phyloP scores from a whole-genome alignment of 2,888 invertebrate species.

The Heliconius aoede region DNA sequence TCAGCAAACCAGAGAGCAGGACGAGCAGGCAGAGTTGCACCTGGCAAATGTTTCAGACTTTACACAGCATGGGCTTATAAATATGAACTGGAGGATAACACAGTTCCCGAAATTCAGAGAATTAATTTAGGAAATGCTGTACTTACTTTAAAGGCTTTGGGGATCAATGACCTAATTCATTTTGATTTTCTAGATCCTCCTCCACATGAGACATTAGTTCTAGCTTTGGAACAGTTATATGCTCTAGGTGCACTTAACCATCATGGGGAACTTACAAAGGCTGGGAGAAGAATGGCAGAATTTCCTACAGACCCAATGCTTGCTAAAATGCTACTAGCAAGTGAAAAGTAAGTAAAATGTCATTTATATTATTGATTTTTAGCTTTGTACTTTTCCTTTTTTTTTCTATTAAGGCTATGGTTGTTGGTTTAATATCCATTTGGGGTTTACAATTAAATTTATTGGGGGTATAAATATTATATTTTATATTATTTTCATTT shows the following conservation, averaged over 20 bases:
- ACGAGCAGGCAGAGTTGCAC: conserved; percentile 96
- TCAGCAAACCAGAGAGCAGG: conserved; percentile 99
- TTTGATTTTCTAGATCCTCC: conserved; percentile 99
- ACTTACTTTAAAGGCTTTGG: conserved; percentile 96
- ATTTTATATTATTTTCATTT: too few species aligned
- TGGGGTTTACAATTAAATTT: too few species aligned
- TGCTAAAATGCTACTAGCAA: conserved; percentile 98
- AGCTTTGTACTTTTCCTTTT: neutral
- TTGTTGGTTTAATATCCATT: too few species aligned
- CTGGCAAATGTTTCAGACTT: conserved; percentile 98
- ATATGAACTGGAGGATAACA: conserved; percentile 98
- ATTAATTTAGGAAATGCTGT: conserved; percentile 99
- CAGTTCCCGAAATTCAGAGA: conserved; percentile 98
- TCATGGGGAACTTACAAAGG: conserved; percentile 97
- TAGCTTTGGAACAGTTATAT: conserved; percentile 98
- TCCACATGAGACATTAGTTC: conserved; percentile 94
- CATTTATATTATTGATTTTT: neutral
- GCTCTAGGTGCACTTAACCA: conserved; percentile 99
- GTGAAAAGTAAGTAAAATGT: conserved; percentile 90
- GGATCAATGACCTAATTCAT: conserved; percentile 98
- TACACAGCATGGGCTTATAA: conserved; percentile 99
- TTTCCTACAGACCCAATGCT: conserved; percentile 99
- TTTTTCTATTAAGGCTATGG: neutral
- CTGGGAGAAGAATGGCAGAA: conserved; percentile 99
- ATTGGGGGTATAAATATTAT: too few species aligned